Evolutionary conservation across 1,140 invertebrate genomes (phyloP), one percentile per base, ranked within the genome.

Genomic region (Cydia pomonella): DNA sequence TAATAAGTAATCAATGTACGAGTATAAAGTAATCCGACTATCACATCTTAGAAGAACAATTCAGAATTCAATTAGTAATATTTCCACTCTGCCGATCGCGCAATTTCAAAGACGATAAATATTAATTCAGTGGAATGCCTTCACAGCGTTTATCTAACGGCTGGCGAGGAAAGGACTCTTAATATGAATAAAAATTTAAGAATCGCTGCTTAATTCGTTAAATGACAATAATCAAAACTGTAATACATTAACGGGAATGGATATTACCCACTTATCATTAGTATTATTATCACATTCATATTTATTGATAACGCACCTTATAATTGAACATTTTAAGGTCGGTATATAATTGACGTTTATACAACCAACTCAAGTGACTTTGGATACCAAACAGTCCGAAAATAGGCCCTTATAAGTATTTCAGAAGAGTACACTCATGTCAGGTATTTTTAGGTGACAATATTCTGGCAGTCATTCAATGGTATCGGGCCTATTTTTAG

Each of bases 71-170:
- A 81, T 80, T 80, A 78, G 76, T 77, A 77, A 78, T 73, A 63
- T 79, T 82, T 80, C 64, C 75, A 75, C 80, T 75, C 69, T 47
- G 78, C 27, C 73, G 81, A 79, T 79, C 76, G 50, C 41, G 72
- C 77, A 77, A 79, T 82, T 84, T 79, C 76, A 75, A 66, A 62
- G 76, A 79, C 78, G 76, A 82, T 82, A 84, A 80, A 80, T 80
- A 81, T 79, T 29, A 29, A 53, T 66, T 74, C 66, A 73, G 33
- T 76, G 50, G 73, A 63, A 75, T 47, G 50, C 76, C 72, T 78
- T 79, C 77, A 75, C 78, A 69, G 29, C 64, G 64, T 69, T 69
- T 69, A 69, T 69, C 64, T 38, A 38, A 33, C 16, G 33, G 29
- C 41, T 69, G 64, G 29, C n/a, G 29, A 16, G 27, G 10, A 59